A percentile compares a stretch with the other conserved stretches of the same genome.
Evolutionary conservation across 37 sponge, comb jelly and placozoan genomes (phyloP).

Genomic region (Theonella swinhoei): DNA sequence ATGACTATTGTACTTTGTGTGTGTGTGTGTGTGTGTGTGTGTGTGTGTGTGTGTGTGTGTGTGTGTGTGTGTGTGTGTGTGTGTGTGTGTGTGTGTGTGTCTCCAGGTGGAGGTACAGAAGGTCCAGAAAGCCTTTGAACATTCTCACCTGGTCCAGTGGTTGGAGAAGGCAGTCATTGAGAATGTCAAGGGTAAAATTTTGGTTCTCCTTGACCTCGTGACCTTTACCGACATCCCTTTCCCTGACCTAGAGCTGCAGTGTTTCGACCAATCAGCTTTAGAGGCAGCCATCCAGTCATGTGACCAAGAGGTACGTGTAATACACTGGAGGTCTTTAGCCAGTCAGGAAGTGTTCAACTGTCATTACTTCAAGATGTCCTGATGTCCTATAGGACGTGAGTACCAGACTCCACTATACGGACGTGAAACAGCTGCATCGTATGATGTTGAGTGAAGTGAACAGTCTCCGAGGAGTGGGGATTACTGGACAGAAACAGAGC

Average conservation of each 20-base stretch:
- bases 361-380: too few species aligned
- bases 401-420: constrained; percentile 27
- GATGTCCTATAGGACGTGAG: constrained; percentile 17
- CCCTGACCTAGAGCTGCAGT: constrained; percentile 29
- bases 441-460: too few species aligned
- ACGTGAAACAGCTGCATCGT: constrained; percentile 58
- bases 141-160: too few species aligned
- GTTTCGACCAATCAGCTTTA: constrained; percentile 29
- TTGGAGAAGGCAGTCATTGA: too few species aligned
- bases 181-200: constrained; percentile 41
- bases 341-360: background rate
- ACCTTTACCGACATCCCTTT: constrained; percentile 15
- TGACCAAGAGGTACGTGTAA: constrained; percentile 28
- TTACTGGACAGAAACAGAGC: too few species aligned
- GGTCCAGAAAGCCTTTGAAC: too few species aligned
- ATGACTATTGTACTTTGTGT: constrained; percentile 87
- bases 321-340: too few species aligned
- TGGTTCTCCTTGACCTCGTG: constrained; percentile 46
- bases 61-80: background rate
- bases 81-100: too few species aligned
- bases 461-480: too few species aligned
- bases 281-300: constrained; percentile 41
- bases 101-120: too few species aligned
- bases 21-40: background rate
- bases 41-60: background rate